Percentiles rank a stretch among this genome's conserved stretches.
Conservation (phyloP, 2,888 invertebrate species). For the Tachina lurida region DNA sequence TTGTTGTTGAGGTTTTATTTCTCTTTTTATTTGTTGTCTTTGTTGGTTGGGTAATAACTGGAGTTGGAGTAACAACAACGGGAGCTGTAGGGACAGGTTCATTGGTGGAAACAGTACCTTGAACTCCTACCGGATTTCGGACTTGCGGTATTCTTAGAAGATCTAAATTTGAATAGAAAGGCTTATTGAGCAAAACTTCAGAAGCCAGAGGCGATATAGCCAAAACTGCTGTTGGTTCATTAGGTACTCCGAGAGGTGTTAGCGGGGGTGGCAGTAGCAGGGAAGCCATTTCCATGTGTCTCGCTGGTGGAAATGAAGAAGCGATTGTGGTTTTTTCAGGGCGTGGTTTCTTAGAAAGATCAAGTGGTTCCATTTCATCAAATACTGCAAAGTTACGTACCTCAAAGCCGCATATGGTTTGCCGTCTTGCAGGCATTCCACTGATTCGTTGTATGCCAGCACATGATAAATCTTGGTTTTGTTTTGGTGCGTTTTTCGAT, state of each 20-base stretch:
- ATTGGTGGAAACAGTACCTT: neutral
- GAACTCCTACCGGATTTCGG: slow-evolving; percentile 74
- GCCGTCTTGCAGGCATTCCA: slow-evolving; percentile 76
- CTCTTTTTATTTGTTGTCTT: slow-evolving; percentile 68
- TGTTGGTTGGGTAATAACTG: slow-evolving; percentile 13
- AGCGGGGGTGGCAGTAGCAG: slow-evolving; percentile 45
- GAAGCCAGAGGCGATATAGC: slow-evolving; percentile 57
- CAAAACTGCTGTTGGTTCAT: slow-evolving; percentile 48
- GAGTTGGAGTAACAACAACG: slow-evolving; percentile 12
- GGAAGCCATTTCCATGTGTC: slow-evolving; percentile 63
- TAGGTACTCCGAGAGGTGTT: slow-evolving; percentile 26
- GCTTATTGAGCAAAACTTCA: slow-evolving; percentile 72
- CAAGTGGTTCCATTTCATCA: slow-evolving; percentile 80
- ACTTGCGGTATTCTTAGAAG: slow-evolving; percentile 79
- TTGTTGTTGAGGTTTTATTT: slow-evolving; percentile 23
- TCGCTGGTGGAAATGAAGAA: slow-evolving; percentile 29
- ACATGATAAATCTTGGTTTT: slow-evolving; percentile 67
- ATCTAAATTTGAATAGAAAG: slow-evolving; percentile 79
- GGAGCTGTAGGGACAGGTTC: slow-evolving; percentile 38
- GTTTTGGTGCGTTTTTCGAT: slow-evolving; percentile 57
- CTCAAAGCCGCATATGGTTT: slow-evolving; percentile 80
- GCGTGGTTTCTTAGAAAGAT: slow-evolving; percentile 79
- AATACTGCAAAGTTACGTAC: slow-evolving; percentile 74
- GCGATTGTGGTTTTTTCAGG: slow-evolving; percentile 66
- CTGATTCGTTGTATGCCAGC: slow-evolving; percentile 68